phyloP scores from a whole-genome alignment of 64 coral and sea anemone species.

The Stylophora pistillata region DNA sequence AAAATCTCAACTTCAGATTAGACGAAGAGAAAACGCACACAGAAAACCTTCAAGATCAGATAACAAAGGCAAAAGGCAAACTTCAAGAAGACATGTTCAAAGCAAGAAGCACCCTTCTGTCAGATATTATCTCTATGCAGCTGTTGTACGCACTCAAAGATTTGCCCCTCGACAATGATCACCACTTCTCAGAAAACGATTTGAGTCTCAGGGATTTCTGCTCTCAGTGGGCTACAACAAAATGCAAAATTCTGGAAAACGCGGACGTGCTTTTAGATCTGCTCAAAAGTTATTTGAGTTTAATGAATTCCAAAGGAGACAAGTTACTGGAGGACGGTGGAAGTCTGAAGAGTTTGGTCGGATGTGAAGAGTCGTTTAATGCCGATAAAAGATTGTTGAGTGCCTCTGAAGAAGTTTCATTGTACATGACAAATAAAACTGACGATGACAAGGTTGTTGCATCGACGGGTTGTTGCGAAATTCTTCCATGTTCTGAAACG shows the following conservation, averaged over 20 bases:
- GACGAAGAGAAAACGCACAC: conserved; percentile 21
- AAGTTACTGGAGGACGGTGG: conserved; percentile 11
- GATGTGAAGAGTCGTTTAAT: conserved; percentile 2
- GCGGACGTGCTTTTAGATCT: conserved; percentile 34
- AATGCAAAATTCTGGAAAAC: conserved; percentile 57
- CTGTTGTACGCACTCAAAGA: conserved; percentile 70
- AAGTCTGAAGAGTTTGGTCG: background rate
- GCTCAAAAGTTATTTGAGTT: conserved; percentile 41
- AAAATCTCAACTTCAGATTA: conserved; percentile 52
- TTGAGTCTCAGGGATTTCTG: background rate
- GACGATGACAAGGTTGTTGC: conserved; percentile 88
- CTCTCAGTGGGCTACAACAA: background rate
- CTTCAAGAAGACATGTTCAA: conserved; percentile 54
- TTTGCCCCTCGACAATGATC: conserved; percentile 2
- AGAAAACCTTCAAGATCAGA: conserved; percentile 21
- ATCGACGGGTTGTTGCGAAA: conserved; percentile 23
- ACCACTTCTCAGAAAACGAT: background rate
- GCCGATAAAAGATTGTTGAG: background rate
- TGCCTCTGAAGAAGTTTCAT: conserved; percentile 5
- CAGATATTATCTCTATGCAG: conserved; percentile 83
- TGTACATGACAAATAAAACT: conserved; percentile 75
- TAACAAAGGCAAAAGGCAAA: conserved; percentile 20
- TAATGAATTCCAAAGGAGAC: conserved; percentile 33
- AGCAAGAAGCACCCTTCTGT: conserved; percentile 53
- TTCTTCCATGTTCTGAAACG: background rate